Evolutionary conservation across 1,140 invertebrate genomes (phyloP).

Genomic region (Drosophila paulistorum): DNA sequence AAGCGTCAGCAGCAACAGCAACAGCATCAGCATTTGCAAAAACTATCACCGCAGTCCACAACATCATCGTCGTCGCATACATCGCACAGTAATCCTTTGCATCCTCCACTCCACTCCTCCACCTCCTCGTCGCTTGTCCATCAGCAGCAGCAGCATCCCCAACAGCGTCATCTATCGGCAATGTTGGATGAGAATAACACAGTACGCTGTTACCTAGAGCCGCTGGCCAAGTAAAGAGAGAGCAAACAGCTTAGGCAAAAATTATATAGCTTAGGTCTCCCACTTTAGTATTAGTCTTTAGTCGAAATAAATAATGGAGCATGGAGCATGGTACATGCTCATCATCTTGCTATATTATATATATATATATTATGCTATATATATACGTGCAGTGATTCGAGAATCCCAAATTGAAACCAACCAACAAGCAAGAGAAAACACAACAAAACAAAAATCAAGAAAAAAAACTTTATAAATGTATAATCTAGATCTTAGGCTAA

Average conservation of each 20-base stretch:
- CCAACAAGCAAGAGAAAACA: conserved; percentile 29
- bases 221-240: conserved; percentile 81
- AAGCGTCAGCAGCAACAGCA: conserved; percentile 77
- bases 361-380: conserved; percentile 51
- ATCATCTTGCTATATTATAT: conserved; percentile 13
- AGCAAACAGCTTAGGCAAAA: conserved; percentile 70
- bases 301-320: conserved; percentile 74
- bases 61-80: conserved; percentile 80
- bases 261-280: conserved; percentile 71
- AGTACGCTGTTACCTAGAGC: conserved; percentile 90
- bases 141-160: conserved; percentile 56
- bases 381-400: conserved; percentile 80
- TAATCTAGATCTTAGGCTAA: conserved; percentile 68
- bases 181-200: conserved; percentile 90
- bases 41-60: conserved; percentile 80
- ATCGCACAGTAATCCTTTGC: conserved; percentile 62
- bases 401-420: conserved; percentile 55
- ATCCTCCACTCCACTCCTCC: conserved; percentile 39
- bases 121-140: not conserved
- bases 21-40: conserved; percentile 63
- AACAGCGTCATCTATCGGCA: conserved; percentile 86
- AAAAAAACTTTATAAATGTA: conserved; percentile 67
- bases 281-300: conserved; percentile 72
- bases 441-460: conserved; percentile 26
- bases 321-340: conserved; percentile 69